phyloP scores from a whole-genome alignment of 2,888 invertebrate genomes.

The Druceiella hillmani region DNA sequence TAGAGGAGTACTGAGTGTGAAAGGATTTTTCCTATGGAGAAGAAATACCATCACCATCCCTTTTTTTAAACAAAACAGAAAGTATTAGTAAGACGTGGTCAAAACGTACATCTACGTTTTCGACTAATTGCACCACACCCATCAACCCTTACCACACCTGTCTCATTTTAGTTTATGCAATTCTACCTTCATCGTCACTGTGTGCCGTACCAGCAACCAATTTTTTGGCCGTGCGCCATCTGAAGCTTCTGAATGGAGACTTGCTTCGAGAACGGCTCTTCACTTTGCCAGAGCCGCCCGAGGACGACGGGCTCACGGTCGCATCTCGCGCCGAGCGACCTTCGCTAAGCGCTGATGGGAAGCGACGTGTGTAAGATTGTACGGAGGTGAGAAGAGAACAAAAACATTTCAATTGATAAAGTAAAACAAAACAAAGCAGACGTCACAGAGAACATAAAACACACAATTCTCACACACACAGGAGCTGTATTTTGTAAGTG shows the following conservation, averaged over 20 bases:
- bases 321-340: constrained; percentile 23
- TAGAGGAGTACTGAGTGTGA: too few relatives aligned
- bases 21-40: too few relatives aligned
- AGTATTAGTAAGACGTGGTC: too few relatives aligned
- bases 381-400: background rate
- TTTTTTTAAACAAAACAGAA: too few relatives aligned
- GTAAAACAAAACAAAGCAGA: constrained; percentile 20
- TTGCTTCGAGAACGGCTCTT: constrained; percentile 88
- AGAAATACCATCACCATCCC: too few relatives aligned
- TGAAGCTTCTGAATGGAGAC: constrained; percentile 90
- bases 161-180: too few relatives aligned
- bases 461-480: constrained; percentile 25
- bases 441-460: constrained; percentile 35
- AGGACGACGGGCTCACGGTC: constrained; percentile 35
- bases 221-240: constrained; percentile 78
- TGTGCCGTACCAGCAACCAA: constrained; percentile 62
- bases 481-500: too few relatives aligned
- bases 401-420: background rate
- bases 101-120: too few relatives aligned
- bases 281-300: constrained; percentile 56
- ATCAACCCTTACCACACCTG: too few relatives aligned
- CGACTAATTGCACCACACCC: too few relatives aligned
- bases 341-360: constrained; percentile 17
- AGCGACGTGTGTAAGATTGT: background rate
- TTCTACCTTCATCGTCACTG: constrained; percentile 80